Conservation (phyloP, 2,888 invertebrate species). For the Clivina fossor region DNA sequence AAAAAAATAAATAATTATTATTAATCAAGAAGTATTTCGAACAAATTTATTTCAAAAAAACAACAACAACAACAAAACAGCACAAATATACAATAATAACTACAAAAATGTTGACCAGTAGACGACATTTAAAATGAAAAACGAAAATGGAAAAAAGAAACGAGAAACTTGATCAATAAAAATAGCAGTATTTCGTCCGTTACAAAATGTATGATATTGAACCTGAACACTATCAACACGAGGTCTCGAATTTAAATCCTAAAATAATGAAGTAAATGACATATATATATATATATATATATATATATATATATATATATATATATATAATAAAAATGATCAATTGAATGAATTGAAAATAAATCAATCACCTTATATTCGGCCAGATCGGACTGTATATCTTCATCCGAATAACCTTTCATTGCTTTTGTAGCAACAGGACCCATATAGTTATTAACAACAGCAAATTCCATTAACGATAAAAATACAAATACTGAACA, state of each 20-base stretch:
- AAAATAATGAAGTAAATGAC: conserved; percentile 40
- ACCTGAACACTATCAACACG: conserved; percentile 65
- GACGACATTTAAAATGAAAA: conserved; percentile 85
- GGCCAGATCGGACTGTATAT: conserved; percentile 70
- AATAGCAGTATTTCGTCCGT: conserved; percentile 75
- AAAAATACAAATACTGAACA: conserved; percentile 91
- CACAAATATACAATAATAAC: conserved; percentile 32
- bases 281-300: conserved; percentile 1
- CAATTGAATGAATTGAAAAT: no score
- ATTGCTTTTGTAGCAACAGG: conserved; percentile 85
- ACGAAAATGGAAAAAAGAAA: conserved; percentile 88
- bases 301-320: conserved; percentile 1
- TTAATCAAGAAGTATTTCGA: no score
- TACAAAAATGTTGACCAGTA: conserved; percentile 84
- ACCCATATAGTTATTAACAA: conserved; percentile 85
- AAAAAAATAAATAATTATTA: no score
- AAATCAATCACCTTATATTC: conserved; percentile 77
- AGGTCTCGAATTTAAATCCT: conserved; percentile 60
- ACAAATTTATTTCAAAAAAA: no score
- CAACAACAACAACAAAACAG: no score
- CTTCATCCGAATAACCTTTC: conserved; percentile 89
- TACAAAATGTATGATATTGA: conserved; percentile 83
- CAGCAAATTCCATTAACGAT: conserved; percentile 86
- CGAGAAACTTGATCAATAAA: conserved; percentile 86
- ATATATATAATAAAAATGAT: not conserved